Base-by-base conservation (phyloP, 2,888 invertebrate genomes). In the Drosophila subquinaria region DNA sequence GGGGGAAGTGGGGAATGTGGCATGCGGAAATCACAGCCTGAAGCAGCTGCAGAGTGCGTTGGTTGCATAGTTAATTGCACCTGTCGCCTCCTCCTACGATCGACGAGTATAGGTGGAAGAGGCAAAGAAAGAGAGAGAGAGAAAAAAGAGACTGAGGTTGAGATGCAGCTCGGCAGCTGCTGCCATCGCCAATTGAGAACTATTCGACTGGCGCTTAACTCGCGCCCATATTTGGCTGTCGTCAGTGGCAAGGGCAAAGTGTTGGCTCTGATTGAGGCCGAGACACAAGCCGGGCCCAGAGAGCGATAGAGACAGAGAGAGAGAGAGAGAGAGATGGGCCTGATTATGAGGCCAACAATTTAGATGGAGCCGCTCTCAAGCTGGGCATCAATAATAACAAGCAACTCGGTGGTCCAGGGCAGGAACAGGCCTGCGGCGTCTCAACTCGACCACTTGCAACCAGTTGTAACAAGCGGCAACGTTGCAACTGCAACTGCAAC, bases 61-160 rank as follows among this genome's bases (percentile, higher is more conserved):
- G 56, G 20, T 23, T 52, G 64, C 65, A 51, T 40, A 65, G 73
- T 76, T 86, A 88, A 87, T 89, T 86, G 89, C 89, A 86, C 88
- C 89, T 86, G 85, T 80, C 89, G 82, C 82, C 85, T 76, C 80
- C 82, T 88, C 79, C 76, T 74, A 76, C 79, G 40, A 69, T 68
- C 47, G 35, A 11, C 30, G 45, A n/a, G 27, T 13, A 43, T 61
- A 66, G 45, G 51, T 52, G n/a, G 23, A n/a, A 13, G 13, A 40
- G n/a, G 23, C 20, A 13, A 11, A 40, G 23, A 6, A 11, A 11
- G 11, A 17, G 65, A 36, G 30, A 11, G 42, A 40, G 56, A 50
- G 51, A 17, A 15, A 17, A 15, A 4, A 40, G 10, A 27, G 17
- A 6, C 4, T 23, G 30, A 15, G 40, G n/a, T 13, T 30, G 33